Base-by-base conservation (phyloP, 2,888 invertebrate species). In the Cheilosia vernalis region DNA sequence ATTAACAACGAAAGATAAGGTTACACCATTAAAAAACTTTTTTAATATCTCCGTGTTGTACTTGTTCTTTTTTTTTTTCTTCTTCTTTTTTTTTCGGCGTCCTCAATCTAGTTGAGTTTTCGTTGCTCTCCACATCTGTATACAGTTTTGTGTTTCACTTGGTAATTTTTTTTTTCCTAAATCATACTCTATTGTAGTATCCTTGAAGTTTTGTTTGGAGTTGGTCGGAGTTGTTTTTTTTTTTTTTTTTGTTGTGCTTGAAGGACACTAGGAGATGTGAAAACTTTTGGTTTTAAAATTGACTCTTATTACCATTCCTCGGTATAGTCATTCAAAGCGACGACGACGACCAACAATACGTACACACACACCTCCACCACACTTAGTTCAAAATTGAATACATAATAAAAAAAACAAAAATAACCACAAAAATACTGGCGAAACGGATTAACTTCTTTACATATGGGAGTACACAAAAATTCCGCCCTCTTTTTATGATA, bases 1-100 rank as follows among this genome's bases (percentile, higher is more conserved):
- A 85, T 85, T 81, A 85, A 81, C 85, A 85, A 77, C 85, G 61
- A 85, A 80, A 81, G 85, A 85, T 85, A 85, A 85, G 85, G 85
- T 85, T 85, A 85, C 81, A 77, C 81, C 81, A 81, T 85, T 81
- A 85, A 85, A 37, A 85, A 85, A 85, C 53, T 85, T 85, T 85
- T 85, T 81, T 85, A 85, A 85, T 85, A 85, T 85, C 81, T 85
- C 76, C 51, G 33, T 85, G 81, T 77, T 70, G 76, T 70, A 63
- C 49, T 66, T 85, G 24, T 30, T 33, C 30, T 63, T 58, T 69
- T 63, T 69, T n/a, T 56, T 33, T 40, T 63, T 58, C 63, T 63
- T 69, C 13, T 56, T 30, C 0, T n/a, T 30, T 19, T 60, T 53
- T 74, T 47, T 51, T 67, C 24, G 63, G 42, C 78, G 83, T 79